phyloP scores from a whole-genome alignment of 2,797 vertebrate species.

The Masticophis lateralis region DNA sequence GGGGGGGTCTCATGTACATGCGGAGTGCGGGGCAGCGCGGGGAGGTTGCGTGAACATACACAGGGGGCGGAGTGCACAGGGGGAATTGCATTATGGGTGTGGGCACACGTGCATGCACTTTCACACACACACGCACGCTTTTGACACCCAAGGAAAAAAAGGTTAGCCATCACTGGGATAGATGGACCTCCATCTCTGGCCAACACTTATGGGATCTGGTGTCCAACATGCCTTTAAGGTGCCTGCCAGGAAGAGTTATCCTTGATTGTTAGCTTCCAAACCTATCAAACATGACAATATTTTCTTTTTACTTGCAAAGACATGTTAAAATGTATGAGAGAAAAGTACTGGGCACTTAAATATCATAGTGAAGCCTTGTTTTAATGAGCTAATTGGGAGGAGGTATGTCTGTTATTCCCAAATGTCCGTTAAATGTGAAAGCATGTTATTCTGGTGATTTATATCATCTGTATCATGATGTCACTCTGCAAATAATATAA shows the following conservation, averaged over 20 bases:
- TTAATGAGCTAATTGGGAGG: not conserved
- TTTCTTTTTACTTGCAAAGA: not conserved
- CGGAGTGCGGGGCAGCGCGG: too few species aligned
- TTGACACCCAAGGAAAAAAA: too few species aligned
- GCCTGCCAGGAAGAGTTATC: not conserved
- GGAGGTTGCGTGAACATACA: too few species aligned
- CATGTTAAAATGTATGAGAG: not conserved
- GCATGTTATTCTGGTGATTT: not conserved
- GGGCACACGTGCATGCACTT: too few species aligned
- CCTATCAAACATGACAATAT: not conserved
- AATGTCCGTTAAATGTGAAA: not conserved
- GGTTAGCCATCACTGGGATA: too few species aligned
- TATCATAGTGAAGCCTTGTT: not conserved
- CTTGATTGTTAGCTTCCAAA: not conserved
- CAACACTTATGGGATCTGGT: not conserved
- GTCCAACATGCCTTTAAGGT: not conserved
- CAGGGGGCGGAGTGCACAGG: too few species aligned
- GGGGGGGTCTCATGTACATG: too few species aligned
- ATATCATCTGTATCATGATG: not conserved
- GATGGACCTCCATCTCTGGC: not conserved
- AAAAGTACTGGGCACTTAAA: not conserved
- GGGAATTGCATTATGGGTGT: too few species aligned
- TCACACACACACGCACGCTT: too few species aligned
- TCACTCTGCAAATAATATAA: not conserved
- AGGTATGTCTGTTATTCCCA: not conserved